Percentiles rank a stretch among this genome's conserved stretches.
Evolutionary conservation across 2,888 invertebrate genomes (phyloP).

Genomic region (Strigamia crassipes): DNA sequence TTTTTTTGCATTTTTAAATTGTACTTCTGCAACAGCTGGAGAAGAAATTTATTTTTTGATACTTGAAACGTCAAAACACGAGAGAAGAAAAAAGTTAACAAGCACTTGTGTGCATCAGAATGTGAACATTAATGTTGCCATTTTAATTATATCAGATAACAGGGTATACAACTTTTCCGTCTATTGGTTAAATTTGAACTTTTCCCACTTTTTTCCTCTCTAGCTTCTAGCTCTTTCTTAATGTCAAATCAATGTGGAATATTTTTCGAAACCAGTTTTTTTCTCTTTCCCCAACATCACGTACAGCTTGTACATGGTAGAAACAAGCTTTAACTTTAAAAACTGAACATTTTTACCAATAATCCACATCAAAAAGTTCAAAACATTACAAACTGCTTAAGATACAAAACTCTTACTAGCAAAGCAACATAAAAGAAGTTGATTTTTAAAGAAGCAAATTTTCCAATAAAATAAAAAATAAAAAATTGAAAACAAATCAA

Average conservation of each 20-base stretch:
- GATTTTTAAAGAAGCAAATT: not conserved
- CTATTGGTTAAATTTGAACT: slow-evolving; percentile 20
- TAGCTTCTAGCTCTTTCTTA: not conserved
- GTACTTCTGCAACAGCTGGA: slow-evolving; percentile 19
- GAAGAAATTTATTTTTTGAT: slow-evolving; percentile 38
- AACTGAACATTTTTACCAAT: not conserved
- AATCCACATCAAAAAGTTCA: not conserved
- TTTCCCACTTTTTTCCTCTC: not conserved
- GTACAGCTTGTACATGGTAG: not conserved
- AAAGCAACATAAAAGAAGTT: not conserved
- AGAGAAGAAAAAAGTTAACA: slow-evolving; percentile 1
- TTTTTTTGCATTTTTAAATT: slow-evolving; percentile 18
- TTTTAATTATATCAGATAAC: slow-evolving; percentile 14
- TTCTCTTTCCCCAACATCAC: not conserved
- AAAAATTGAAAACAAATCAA: not conserved
- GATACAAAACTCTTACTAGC: not conserved
- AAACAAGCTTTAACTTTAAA: slow-evolving; percentile 15
- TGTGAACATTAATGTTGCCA: slow-evolving; percentile 1
- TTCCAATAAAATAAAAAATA: not conserved
- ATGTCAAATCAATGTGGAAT: slow-evolving; percentile 10
- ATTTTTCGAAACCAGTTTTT: not conserved
- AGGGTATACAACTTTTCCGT: not conserved
- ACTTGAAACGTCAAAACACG: slow-evolving; percentile 17
- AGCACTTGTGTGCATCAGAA: slow-evolving; percentile 33
- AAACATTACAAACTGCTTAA: not conserved